Percentiles rank a stretch among this genome's conserved stretches.
Conservation (phyloP, 1,140 invertebrate species). For the Galleria mellonella region DNA sequence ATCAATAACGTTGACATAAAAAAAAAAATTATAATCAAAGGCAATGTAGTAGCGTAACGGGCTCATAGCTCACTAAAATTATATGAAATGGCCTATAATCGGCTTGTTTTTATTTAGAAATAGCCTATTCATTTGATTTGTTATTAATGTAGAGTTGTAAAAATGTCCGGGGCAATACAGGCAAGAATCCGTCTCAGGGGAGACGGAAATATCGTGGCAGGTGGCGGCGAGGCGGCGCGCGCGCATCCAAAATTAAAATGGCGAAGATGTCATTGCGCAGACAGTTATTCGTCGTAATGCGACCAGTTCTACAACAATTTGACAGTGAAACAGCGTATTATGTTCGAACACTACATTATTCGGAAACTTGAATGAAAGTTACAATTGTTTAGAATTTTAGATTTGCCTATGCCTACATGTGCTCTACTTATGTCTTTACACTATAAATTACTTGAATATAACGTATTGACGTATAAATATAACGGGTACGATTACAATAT, state of each 20-base stretch:
- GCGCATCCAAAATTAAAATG: constrained; percentile 44
- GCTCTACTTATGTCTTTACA: too few relatives aligned
- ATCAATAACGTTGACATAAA: constrained; percentile 45
- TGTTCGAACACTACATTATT: constrained; percentile 12
- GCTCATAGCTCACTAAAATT: constrained; percentile 61
- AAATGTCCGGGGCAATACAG: constrained; percentile 40
- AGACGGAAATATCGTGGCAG: constrained; percentile 49
- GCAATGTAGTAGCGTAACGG: constrained; percentile 39
- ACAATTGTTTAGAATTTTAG: too few relatives aligned
- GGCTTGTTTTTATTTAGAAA: constrained; percentile 63
- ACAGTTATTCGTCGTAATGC: constrained; percentile 38
- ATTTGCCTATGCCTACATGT: too few relatives aligned
- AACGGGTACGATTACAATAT: too few relatives aligned
- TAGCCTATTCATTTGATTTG: constrained; percentile 60
- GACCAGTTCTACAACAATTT: constrained; percentile 29
- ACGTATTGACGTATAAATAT: too few relatives aligned
- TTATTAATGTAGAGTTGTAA: constrained; percentile 54
- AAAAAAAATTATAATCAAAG: constrained; percentile 58
- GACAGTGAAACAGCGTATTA: constrained; percentile 28
- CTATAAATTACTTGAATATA: too few relatives aligned
- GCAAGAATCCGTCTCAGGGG: constrained; percentile 32
- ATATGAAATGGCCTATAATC: constrained; percentile 64
- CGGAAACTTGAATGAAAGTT: too few relatives aligned
- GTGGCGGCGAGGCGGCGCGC: constrained; percentile 24
- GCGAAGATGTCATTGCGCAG: constrained; percentile 28